Evolutionary conservation across 2,113 vertebrate genomes (phyloP), one percentile per base, ranked within the genome.

Genomic region (Ahaetulla prasina): DNA sequence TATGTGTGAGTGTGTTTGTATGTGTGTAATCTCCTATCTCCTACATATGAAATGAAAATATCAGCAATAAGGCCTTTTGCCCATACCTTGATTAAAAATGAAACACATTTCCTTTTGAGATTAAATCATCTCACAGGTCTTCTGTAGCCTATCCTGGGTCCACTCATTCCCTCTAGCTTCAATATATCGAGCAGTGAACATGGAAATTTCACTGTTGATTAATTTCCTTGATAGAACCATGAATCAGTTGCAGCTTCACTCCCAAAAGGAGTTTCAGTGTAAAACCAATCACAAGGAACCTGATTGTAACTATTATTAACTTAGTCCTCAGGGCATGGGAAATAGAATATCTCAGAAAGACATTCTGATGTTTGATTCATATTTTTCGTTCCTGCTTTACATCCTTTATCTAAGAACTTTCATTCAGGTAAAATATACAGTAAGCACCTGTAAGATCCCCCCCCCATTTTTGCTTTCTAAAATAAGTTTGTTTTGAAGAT

Each of bases 211-310:
- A 94, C 89, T 14, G 90, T 94, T 95, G 94, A 96, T 97, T 97
- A 95, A 97, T 97, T 98, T 97, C 91, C 94, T 95, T 96, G 96
- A 94, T 93, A 95, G 94, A 96, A 87, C 92, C 94, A 96, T 97
- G 96, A 93, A 95, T 97, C 97, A 96, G 92, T 94, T 89, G 88
- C 0, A 27, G 93, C 93, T 95, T 96, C 94, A 68, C 68, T 95
- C 94, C 93, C 96, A 93, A 95, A 93, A 97, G 95, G 91, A 95
- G 91, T 91, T 94, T 95, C 92, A 91, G 55, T 43, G 95, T 96
- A 96, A 96, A 96, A 97, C 96, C 97, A 95, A 96, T 96, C 96
- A 96, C 96, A 95, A 95, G 94, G 93, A 95, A 95, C 91, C 95
- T 91, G 85, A 96, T 95, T 92, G 96, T 91, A 94, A 94, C 96